Evolutionary conservation across 2,888 invertebrate species (phyloP).

Genomic region (Protonemura montana): DNA sequence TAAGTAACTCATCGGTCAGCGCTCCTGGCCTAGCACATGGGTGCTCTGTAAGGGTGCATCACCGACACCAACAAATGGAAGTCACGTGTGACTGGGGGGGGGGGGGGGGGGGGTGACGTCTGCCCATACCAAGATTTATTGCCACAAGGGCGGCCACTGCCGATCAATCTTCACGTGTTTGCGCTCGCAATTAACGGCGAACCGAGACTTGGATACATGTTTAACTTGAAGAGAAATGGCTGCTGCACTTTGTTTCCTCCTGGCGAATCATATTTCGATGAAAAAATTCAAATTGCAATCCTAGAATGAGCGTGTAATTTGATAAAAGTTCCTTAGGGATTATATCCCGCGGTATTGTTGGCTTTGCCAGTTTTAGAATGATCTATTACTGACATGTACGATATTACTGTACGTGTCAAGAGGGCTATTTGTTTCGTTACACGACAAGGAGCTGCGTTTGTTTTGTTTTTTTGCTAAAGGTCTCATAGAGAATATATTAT

Average conservation of each 20-base stretch:
- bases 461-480: background rate
- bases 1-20: too few relatives aligned
- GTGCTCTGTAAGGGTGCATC: background rate
- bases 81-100: background rate
- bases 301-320: background rate
- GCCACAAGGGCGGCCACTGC: background rate
- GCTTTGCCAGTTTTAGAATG: background rate
- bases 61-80: background rate
- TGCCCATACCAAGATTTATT: background rate
- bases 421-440: background rate
- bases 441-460: too few relatives aligned
- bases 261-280: background rate
- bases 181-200: background rate
- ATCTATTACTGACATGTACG: background rate
- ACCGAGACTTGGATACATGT: background rate
- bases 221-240: background rate
- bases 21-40: background rate
- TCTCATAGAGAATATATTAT: too few relatives aligned
- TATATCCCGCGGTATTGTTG: background rate
- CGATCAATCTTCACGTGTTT: background rate
- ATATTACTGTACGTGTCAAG: background rate
- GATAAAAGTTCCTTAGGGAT: background rate
- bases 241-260: background rate
- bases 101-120: background rate
- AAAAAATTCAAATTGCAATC: background rate